Percentiles rank a stretch among this genome's conserved stretches.
These are phyloP conservation scores for Isurus oxyrinchus DNA, from an alignment of 2,113 vertebrate genomes.

Conservation along the genomic window DNA sequence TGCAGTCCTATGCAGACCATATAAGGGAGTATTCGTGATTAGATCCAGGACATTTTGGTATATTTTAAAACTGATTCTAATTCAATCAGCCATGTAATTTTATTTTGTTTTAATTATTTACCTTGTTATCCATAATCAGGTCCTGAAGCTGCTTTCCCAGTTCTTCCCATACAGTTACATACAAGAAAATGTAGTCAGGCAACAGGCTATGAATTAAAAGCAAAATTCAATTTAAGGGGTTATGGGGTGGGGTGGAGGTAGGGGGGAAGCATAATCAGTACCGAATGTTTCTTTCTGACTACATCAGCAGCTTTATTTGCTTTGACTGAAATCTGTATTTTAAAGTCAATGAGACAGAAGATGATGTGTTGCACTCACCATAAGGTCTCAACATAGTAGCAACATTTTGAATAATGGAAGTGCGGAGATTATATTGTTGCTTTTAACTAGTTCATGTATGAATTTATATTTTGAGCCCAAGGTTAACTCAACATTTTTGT, in stretches of 20 bases:
- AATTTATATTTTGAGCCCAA: not conserved
- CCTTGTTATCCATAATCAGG: not conserved
- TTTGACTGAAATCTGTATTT: slow-evolving; percentile 49
- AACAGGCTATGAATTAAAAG: slow-evolving; percentile 46
- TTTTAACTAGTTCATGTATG: not conserved
- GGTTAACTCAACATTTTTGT: not conserved
- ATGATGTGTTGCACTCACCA: slow-evolving; percentile 47
- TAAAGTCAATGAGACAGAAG: slow-evolving; percentile 41
- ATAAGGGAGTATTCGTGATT: not conserved
- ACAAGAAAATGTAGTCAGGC: slow-evolving; percentile 53
- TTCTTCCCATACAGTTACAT: slow-evolving; percentile 33
- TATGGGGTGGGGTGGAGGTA: too few relatives aligned
- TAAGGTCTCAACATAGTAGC: slow-evolving; percentile 47
- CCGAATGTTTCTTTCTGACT: slow-evolving; percentile 59
- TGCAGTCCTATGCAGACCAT: not conserved
- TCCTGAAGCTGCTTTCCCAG: not conserved
- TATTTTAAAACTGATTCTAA: slow-evolving; percentile 21
- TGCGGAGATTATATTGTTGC: not conserved
- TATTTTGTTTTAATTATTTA: slow-evolving; percentile 17
- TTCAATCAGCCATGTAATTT: not conserved
- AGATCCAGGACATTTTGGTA: not conserved
- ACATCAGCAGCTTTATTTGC: slow-evolving; percentile 56
- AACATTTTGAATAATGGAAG: not conserved
- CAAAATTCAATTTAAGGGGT: slow-evolving; percentile 50
- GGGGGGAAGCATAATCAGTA: slow-evolving; percentile 48